Evolutionary conservation across 2,888 invertebrate species (phyloP).

Genomic region (Cephus spinipes): DNA sequence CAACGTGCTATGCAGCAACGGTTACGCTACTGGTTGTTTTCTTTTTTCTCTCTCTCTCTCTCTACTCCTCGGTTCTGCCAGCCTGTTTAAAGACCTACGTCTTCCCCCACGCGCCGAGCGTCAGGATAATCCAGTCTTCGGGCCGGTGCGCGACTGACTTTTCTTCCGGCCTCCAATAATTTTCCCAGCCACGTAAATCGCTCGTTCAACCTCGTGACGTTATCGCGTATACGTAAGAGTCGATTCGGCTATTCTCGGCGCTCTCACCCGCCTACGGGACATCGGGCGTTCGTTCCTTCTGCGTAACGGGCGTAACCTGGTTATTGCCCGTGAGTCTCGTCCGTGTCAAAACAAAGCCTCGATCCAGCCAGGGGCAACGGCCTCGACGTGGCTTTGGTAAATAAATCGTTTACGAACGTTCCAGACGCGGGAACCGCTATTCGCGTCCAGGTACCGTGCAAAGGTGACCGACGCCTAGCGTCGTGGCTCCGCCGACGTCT

Average conservation of each 20-base stretch:
- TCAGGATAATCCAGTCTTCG: background rate
- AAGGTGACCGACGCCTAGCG: background rate
- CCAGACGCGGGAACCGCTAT: conserved; percentile 43
- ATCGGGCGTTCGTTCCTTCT: background rate
- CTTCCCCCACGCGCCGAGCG: background rate
- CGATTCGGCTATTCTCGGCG: background rate
- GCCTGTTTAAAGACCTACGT: background rate
- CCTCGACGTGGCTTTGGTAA: conserved; percentile 35
- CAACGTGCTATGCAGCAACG: conserved; percentile 65
- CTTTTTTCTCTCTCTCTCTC: conserved; percentile 44
- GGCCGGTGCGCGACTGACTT: background rate
- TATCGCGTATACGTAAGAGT: background rate
- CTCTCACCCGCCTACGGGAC: background rate
- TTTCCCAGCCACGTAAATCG: background rate
- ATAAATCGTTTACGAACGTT: conserved; percentile 41
- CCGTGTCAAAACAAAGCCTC: background rate
- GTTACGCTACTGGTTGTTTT: conserved; percentile 62
- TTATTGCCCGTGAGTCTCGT: background rate
- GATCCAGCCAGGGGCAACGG: conserved; percentile 27
- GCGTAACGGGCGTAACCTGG: conserved; percentile 1
- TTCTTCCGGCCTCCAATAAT: background rate
- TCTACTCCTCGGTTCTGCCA: conserved; percentile 5
- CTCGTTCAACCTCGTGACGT: background rate
- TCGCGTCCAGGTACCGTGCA: conserved; percentile 4
- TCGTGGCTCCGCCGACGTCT: background rate